Percentiles rank a stretch among this genome's conserved stretches.
Conservation (phyloP, 2,113 vertebrate species). For the Holacanthus passer region DNA sequence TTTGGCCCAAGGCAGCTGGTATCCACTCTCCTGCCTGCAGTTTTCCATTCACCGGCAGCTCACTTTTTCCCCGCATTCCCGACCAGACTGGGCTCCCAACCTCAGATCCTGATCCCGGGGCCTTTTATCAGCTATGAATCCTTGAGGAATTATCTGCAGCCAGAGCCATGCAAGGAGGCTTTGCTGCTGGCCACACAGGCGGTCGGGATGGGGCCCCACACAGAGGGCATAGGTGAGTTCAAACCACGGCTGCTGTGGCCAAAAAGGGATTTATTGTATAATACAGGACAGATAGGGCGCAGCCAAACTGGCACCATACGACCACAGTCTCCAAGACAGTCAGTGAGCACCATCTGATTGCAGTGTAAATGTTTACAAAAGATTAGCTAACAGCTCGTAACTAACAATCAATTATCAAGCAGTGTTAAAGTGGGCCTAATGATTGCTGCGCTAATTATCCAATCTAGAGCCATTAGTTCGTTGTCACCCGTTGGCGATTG, state of each 20-base stretch:
- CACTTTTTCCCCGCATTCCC: conserved; percentile 84
- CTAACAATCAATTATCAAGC: conserved; percentile 88
- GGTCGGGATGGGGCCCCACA: conserved; percentile 68
- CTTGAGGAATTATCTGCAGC: conserved; percentile 84
- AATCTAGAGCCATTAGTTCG: conserved; percentile 86
- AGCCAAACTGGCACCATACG: conserved; percentile 55
- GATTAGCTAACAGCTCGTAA: conserved; percentile 85
- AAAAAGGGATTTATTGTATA: neutral
- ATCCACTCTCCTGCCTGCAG: conserved; percentile 80
- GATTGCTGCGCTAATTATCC: conserved; percentile 84
- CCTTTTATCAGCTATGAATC: conserved; percentile 86
- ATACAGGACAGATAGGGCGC: conserved; percentile 1
- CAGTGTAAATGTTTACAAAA: conserved; percentile 85
- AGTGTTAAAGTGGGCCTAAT: conserved; percentile 83
- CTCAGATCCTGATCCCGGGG: conserved; percentile 83
- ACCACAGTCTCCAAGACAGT: conserved; percentile 59
- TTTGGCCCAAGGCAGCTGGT: conserved; percentile 84
- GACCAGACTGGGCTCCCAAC: conserved; percentile 73
- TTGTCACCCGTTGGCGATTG: conserved; percentile 83
- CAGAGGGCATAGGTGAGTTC: conserved; percentile 82
- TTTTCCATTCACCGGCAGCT: conserved; percentile 81
- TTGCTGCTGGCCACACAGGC: conserved; percentile 82
- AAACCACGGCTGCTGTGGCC: neutral
- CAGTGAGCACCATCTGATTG: conserved; percentile 75
- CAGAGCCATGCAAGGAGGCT: conserved; percentile 86